Evolutionary conservation across 2,888 invertebrate genomes (phyloP), one percentile per base, ranked within the genome.

Genomic region (Tyria jacobaeae): DNA sequence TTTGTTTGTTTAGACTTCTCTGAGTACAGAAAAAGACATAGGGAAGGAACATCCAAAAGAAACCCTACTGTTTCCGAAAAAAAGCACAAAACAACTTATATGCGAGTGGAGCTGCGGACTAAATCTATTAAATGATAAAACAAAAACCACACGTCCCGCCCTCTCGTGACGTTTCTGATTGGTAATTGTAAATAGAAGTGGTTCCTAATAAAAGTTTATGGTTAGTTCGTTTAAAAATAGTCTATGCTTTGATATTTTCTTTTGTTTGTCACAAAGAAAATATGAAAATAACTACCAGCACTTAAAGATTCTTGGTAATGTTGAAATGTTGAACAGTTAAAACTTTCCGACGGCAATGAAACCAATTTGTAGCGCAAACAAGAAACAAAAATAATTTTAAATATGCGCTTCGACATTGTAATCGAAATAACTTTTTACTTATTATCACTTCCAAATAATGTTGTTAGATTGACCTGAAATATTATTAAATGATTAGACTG

Each of bases 301-400:
- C 24, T 48, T 24, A 47, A 7, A 24, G 44, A 47, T 31, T 31
- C 31, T 24, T 25, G 14, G 31, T 56, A 31, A 24, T 24, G 25
- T 44, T 41, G 50, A 55, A 17, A 44, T 51, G 41, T 31, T 50
- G 35, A 54, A 61, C 44, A 50, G 51, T 50, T 61, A 57, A 61
- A 61, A 39, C 34, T 61, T 37, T 31, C 21, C n/a, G 41, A 50
- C 53, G 35, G 51, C 39, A 61, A 57, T 56, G 25, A 56, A 56
- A 61, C 17, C 51, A 57, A 56, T 52, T 52, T 47, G 27, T 35
- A 17, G 39, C 50, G 14, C 10, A 56, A 41, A 51, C 27, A 51
- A 58, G 44, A 44, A 58, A 57, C 51, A 51, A 21, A 34, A 15
- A 41, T 1, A 1, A 24, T 25, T 48, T 25, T 3, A 15, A 48